Conservation (phyloP, 2,113 vertebrate species). For the Charina bottae region DNA sequence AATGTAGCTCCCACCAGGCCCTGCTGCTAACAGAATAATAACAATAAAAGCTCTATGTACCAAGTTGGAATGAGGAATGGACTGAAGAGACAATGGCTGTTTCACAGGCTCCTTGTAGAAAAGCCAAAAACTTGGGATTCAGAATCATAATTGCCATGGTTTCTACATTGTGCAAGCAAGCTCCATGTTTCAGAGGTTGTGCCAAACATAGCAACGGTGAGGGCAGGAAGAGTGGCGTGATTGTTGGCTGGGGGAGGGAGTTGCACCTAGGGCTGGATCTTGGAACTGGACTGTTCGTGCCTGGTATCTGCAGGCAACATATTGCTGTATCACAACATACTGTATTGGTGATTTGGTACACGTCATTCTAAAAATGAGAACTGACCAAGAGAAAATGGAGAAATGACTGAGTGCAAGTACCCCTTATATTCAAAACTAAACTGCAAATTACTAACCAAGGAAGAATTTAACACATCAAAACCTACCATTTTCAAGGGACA, state of each 20-base stretch:
- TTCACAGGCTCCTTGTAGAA: background rate
- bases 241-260: background rate
- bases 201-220: background rate
- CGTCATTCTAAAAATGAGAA: background rate
- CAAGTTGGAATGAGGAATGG: background rate
- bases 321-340: too few species aligned
- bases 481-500: background rate
- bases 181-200: background rate
- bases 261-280: background rate
- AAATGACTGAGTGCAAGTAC: background rate
- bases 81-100: background rate
- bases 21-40: background rate
- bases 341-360: too few species aligned
- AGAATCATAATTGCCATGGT: background rate
- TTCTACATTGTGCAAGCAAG: background rate
- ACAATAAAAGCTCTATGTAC: background rate
- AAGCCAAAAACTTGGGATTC: background rate
- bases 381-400: background rate
- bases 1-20: background rate
- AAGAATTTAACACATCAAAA: background rate
- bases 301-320: too few species aligned
- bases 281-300: background rate
- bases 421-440: background rate
- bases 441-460: background rate
- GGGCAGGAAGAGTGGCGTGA: background rate